Percentiles rank a stretch among this genome's conserved stretches.
Conservation (phyloP, 2,888 invertebrate genomes). For the Mesodorylaimus sp. region DNA sequence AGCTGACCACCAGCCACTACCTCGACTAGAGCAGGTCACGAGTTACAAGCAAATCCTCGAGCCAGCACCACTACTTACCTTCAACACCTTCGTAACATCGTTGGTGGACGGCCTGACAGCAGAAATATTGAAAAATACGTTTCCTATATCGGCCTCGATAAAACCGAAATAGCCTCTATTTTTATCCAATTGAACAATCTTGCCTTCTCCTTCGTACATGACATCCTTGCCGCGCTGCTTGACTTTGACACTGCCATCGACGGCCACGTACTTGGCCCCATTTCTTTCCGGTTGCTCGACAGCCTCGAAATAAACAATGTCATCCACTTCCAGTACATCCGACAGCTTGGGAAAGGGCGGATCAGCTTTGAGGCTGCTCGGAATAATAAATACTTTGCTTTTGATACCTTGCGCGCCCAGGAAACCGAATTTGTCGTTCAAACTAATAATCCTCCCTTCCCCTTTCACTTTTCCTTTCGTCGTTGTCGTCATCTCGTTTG, state of each 20-base stretch:
- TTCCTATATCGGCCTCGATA: conserved; percentile 1
- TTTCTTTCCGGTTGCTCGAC: conserved; percentile 6
- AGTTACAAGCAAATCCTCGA: too few relatives aligned
- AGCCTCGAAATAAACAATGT: conserved; percentile 6
- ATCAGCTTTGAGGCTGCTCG: neutral
- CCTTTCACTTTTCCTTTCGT: neutral
- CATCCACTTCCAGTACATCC: neutral
- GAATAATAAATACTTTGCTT: conserved; percentile 4
- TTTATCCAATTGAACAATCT: conserved; percentile 22
- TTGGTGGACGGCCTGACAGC: conserved; percentile 6
- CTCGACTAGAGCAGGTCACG: too few relatives aligned
- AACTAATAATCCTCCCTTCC: neutral
- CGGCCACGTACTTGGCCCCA: conserved; percentile 4
- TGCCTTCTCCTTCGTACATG: conserved; percentile 4
- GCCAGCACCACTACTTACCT: too few relatives aligned
- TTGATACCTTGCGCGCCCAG: conserved; percentile 1
- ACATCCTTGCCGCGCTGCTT: conserved; percentile 3
- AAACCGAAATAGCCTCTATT: conserved; percentile 25
- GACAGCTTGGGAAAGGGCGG: conserved; percentile 1
- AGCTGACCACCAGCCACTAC: too few relatives aligned
- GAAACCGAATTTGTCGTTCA: neutral
- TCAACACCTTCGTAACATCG: conserved; percentile 6
- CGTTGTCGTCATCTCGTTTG: neutral
- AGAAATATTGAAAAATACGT: conserved; percentile 9
- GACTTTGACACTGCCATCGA: conserved; percentile 1